phyloP scores from a whole-genome alignment of 2,888 invertebrate species.

The Ptychoptera albimana region DNA sequence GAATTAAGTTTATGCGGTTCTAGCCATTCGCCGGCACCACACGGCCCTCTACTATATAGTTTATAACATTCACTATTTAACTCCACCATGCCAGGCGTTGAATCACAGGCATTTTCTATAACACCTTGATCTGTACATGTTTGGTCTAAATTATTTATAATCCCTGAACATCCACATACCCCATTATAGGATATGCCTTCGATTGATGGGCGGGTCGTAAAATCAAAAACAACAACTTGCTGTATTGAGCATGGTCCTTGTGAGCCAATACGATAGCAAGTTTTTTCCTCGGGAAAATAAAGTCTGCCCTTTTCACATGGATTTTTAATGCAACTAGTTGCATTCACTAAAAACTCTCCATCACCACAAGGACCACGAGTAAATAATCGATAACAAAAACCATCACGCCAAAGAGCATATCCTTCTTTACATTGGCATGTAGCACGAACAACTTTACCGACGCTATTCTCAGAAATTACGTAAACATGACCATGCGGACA shows the following conservation, averaged over 20 bases:
- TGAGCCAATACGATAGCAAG: conserved; percentile 63
- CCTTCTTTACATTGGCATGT: conserved; percentile 54
- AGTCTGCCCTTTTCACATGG: conserved; percentile 61
- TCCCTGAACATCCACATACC: conserved; percentile 53
- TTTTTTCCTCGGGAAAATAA: conserved; percentile 55
- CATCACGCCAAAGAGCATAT: conserved; percentile 44
- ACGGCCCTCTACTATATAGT: conserved; percentile 63
- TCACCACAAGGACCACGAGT: conserved; percentile 61
- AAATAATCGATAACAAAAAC: conserved; percentile 59
- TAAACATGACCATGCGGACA: conserved; percentile 60
- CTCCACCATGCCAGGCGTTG: conserved; percentile 43
- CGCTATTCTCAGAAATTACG: conserved; percentile 31
- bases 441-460: conserved; percentile 26
- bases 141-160: conserved; percentile 28
- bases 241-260: conserved; percentile 58
- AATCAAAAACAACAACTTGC: conserved; percentile 66
- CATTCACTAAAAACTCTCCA: conserved; percentile 51
- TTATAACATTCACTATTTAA: conserved; percentile 57
- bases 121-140: conserved; percentile 19
- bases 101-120: conserved; percentile 34
- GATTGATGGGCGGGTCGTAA: conserved; percentile 56
- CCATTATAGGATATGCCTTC: conserved; percentile 74
- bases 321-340: conserved; percentile 48
- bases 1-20: conserved; percentile 35
- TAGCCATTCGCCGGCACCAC: conserved; percentile 52